Evolutionary conservation across 2,797 vertebrate species (phyloP).

Genomic region (Mormyrus hasselquistii): DNA sequence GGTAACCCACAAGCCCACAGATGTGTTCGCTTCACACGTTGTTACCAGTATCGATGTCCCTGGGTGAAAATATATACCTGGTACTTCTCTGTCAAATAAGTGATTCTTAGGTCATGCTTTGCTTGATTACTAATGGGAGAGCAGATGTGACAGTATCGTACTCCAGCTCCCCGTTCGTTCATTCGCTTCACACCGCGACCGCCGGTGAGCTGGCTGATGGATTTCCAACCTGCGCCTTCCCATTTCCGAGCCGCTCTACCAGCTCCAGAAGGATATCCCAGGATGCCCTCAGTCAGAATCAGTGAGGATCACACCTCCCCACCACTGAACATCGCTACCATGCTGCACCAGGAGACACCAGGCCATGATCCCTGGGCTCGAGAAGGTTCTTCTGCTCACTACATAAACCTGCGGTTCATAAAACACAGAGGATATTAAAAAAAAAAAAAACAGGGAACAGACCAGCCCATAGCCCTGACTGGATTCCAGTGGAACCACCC

Average conservation of each 20-base stretch:
- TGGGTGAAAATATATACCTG: background rate
- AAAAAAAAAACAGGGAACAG: conserved; percentile 36
- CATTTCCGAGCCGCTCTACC: background rate
- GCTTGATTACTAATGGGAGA: background rate
- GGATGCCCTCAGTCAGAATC: background rate
- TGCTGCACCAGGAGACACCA: background rate
- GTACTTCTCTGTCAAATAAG: background rate
- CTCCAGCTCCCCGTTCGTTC: background rate
- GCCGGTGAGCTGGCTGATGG: background rate
- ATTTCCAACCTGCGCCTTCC: background rate
- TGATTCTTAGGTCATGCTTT: background rate
- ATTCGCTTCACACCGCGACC: background rate
- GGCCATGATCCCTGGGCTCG: background rate
- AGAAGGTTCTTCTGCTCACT: conserved; percentile 23
- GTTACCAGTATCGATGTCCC: background rate
- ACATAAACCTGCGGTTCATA: conserved; percentile 42
- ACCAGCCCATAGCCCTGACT: conserved; percentile 60
- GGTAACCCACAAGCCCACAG: background rate
- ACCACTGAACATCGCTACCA: background rate
- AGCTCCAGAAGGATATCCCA: background rate
- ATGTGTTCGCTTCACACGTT: background rate
- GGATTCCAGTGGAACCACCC: conserved; percentile 69
- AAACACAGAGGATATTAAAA: conserved; percentile 39
- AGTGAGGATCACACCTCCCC: background rate
- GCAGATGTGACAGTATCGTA: background rate